These are phyloP conservation scores for Aproaerema taeniolella DNA, from an alignment of 2,888 invertebrate species.

Conservation along the genomic window DNA sequence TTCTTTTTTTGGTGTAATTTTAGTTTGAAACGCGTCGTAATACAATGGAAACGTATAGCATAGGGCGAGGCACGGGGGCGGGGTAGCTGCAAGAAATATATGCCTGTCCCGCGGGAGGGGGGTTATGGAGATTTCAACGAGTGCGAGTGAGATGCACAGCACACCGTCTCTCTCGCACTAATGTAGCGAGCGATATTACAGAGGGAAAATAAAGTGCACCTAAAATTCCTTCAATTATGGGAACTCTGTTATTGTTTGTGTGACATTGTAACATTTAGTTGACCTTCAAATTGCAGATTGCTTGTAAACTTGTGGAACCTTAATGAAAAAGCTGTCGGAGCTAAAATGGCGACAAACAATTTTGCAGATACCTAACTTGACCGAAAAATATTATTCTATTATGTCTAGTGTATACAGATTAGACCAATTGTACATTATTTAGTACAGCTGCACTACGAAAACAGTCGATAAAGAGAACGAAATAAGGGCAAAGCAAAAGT, in stretches of 20 bases:
- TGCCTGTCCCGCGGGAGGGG: slow-evolving; percentile 39
- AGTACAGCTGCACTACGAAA: no score
- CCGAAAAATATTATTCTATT: no score
- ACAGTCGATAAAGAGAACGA: no score
- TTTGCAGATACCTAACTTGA: no score
- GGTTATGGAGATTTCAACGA: slow-evolving; percentile 19
- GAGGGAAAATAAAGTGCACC: slow-evolving; percentile 64
- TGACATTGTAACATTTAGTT: slow-evolving; percentile 12
- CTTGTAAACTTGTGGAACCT: no score
- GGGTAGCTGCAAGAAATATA: slow-evolving; percentile 61
- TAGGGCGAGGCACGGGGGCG: slow-evolving; percentile 60
- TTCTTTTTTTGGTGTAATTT: background rate
- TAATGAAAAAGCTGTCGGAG: no score
- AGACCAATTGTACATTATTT: no score
- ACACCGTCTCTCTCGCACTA: slow-evolving; percentile 29
- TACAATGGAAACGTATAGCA: slow-evolving; percentile 52
- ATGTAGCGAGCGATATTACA: slow-evolving; percentile 49
- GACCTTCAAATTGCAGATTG: no score
- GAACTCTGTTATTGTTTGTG: slow-evolving; percentile 35
- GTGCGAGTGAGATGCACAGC: slow-evolving; percentile 33
- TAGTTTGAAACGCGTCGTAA: background rate
- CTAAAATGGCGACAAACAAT: no score
- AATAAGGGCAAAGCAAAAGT: no score
- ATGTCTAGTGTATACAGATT: no score
- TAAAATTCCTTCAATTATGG: slow-evolving; percentile 50